Conservation (phyloP, 2,113 vertebrate genomes). For the Rutilus rutilus region DNA sequence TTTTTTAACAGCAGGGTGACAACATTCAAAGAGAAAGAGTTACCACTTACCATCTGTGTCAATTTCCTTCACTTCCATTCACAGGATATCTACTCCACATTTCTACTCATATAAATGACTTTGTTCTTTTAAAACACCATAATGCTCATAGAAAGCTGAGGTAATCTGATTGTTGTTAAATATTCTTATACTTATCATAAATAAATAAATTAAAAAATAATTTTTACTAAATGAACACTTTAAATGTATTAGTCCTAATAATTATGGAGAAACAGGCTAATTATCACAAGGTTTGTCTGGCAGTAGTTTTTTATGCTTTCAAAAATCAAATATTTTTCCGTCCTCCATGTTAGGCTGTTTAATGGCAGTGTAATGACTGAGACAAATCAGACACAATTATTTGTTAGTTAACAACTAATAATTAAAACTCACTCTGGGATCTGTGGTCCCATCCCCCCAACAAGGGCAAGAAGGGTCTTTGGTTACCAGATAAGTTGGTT, state of each 20-base stretch:
- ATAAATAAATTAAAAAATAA: neutral
- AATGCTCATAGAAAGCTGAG: neutral
- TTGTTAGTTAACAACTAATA: no score
- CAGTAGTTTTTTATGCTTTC: no score
- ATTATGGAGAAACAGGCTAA: no score
- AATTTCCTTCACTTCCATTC: neutral
- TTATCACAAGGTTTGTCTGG: no score
- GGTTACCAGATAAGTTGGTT: no score
- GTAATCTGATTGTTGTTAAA: neutral
- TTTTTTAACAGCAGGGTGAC: neutral
- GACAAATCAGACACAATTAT: no score
- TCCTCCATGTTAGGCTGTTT: neutral
- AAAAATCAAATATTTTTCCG: no score
- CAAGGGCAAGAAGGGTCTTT: no score
- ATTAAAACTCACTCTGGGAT: no score
- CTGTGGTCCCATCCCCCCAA: no score
- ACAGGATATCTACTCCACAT: neutral
- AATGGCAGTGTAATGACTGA: neutral
- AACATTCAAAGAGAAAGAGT: neutral
- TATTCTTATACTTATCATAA: neutral
- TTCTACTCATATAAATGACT: neutral
- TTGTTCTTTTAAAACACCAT: neutral
- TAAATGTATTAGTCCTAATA: no score
- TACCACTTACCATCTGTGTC: neutral
- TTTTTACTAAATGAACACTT: no score